Base-by-base conservation (phyloP, 2,888 invertebrate species). In the Leptopterna dolabrata region DNA sequence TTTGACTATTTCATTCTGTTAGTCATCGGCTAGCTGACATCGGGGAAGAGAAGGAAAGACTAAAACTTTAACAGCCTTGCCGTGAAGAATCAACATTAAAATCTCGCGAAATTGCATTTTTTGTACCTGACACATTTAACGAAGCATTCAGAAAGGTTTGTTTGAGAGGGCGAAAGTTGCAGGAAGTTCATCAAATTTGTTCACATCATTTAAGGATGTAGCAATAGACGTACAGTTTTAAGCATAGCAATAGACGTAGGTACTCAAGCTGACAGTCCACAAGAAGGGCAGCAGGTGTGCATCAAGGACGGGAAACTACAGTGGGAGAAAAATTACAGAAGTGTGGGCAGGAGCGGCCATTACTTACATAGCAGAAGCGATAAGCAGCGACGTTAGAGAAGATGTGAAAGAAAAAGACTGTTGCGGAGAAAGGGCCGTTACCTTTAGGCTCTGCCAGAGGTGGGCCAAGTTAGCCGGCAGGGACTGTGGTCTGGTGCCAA, bases 381-480 rank as follows among this genome's bases (percentile, higher is more conserved):
- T 70, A 85, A 85, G 85, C 85, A 30, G 85, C 76, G 41, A 45
- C 71, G 85, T 85, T 85, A 85, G 55, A 45, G 85, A 83, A 73
- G 85, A 73, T 36, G 85, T 43, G 85, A 85, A 76, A 85, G 85
- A 63, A 71, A 85, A 85, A 27, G 45, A 76, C 71, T 71, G 71
- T 11, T 11, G 16, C 36, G 55, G 85, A 70, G 83, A 83, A 85
- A 85, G 85, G 85, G 85, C 85, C 55, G 85, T 85, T 92, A 92
- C 92, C 92, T 92, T 90, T 88, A 91, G 90, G 89, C 91, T 91
- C 87, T 91, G 91, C 89, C 90, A 89, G 83, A 91, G 89, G 88
- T 91, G 91, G 73, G 90, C 88, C 71, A 91, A 89, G 89, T 90
- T 90, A 82, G 91, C 91, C 70, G 92, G 92, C 89, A 92, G 89